phyloP scores from a whole-genome alignment of 2,113 vertebrate species.

The Puffinus mauretanicus region DNA sequence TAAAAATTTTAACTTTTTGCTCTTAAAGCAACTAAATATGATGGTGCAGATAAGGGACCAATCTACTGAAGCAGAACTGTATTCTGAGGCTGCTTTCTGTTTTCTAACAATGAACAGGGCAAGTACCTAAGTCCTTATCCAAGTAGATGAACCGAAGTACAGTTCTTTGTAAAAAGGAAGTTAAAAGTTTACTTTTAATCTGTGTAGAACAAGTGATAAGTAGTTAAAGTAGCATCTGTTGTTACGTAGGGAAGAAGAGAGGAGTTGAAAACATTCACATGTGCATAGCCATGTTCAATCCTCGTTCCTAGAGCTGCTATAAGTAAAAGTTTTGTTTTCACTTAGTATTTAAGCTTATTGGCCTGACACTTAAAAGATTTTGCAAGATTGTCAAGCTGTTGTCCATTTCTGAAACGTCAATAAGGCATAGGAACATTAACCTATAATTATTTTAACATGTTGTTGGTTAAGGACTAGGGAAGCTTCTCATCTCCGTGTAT shows the following conservation, averaged over 20 bases:
- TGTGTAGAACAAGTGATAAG: neutral
- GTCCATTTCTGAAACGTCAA: neutral
- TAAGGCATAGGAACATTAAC: neutral
- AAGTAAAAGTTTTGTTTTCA: neutral
- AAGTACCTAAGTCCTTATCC: neutral
- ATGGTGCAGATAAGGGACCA: neutral
- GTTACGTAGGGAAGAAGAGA: neutral
- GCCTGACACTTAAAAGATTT: neutral
- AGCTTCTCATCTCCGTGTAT: neutral
- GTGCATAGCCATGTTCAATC: accelerated
- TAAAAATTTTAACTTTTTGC: neutral
- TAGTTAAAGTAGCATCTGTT: neutral
- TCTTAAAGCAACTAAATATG: neutral
- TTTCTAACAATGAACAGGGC: neutral
- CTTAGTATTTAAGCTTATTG: neutral
- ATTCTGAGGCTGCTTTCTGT: neutral
- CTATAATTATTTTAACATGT: neutral
- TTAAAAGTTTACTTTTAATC: neutral
- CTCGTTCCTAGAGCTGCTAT: neutral
- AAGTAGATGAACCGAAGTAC: neutral
- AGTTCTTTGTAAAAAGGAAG: neutral
- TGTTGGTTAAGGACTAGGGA: neutral
- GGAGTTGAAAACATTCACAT: neutral
- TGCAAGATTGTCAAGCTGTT: neutral
- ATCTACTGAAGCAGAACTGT: neutral